phyloP scores from a whole-genome alignment of 2,888 invertebrate genomes.

The Lycia hirtaria region DNA sequence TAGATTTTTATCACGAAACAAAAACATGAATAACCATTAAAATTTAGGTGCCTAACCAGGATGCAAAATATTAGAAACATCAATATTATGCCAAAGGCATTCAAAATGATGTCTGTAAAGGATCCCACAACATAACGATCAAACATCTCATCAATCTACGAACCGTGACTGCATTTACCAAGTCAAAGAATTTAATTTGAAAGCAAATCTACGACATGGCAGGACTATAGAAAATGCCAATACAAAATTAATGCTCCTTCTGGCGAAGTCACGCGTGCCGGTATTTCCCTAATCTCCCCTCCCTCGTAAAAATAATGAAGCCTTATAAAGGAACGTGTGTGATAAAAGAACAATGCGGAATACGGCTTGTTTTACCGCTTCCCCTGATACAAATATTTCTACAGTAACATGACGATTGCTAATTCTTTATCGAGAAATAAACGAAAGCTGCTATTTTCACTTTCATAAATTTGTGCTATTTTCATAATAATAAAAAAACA shows the following conservation, averaged over 20 bases:
- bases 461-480: background rate
- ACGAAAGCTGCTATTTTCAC: too few relatives aligned
- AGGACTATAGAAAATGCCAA: conserved; percentile 24
- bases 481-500: background rate
- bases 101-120: conserved; percentile 6
- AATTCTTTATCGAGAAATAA: background rate
- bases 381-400: conserved; percentile 4
- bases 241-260: conserved; percentile 36
- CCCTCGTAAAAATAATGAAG: conserved; percentile 47
- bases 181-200: conserved; percentile 31
- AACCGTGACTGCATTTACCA: conserved; percentile 17
- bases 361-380: conserved; percentile 17
- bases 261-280: conserved; percentile 38
- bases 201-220: conserved; percentile 22
- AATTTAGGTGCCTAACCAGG: too few relatives aligned
- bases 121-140: conserved; percentile 18
- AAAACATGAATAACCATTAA: background rate
- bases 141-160: conserved; percentile 27
- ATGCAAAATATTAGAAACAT: background rate
- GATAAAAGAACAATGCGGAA: conserved; percentile 34
- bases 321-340: conserved; percentile 36
- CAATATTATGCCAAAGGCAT: background rate
- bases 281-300: conserved; percentile 40
- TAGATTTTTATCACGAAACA: background rate
- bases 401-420: background rate